phyloP scores from a whole-genome alignment of 1,140 invertebrate species.

The Scaptomyza montana region DNA sequence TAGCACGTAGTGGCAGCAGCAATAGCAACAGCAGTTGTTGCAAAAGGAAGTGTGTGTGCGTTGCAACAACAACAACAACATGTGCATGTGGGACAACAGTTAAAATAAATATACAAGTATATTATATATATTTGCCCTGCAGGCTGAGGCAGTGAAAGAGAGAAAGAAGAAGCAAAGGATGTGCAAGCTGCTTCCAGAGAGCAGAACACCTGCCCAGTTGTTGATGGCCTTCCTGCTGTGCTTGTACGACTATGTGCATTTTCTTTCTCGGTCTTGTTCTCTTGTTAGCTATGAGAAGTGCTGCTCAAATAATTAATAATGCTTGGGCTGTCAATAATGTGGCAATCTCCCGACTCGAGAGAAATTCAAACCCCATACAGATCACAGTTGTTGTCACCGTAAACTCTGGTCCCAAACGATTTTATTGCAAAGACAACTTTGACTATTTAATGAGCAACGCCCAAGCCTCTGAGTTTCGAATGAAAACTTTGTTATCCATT shows the following conservation, averaged over 20 bases:
- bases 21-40: constrained; percentile 8
- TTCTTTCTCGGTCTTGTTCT: not conserved
- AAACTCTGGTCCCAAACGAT: not conserved
- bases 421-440: constrained; percentile 13
- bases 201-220: constrained; percentile 9
- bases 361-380: not conserved
- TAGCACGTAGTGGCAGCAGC: not conserved
- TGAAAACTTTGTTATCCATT: constrained; percentile 38
- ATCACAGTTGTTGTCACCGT: not conserved
- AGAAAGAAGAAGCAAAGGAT: not conserved
- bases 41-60: constrained; percentile 9
- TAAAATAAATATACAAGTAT: constrained; percentile 20
- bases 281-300: constrained; percentile 3
- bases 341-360: constrained; percentile 25
- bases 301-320: constrained; percentile 69
- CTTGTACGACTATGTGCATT: too few relatives aligned
- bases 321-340: constrained; percentile 49
- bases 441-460: constrained; percentile 65
- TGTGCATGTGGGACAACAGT: constrained; percentile 37
- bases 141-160: constrained; percentile 20
- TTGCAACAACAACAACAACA: constrained; percentile 19
- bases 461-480: constrained; percentile 24
- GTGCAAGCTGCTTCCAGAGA: constrained; percentile 38
- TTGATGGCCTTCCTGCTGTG: constrained; percentile 17
- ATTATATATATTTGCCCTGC: constrained; percentile 63